Percentiles rank a stretch among this genome's conserved stretches.
Evolutionary conservation across 64 coral and sea anemone species (phyloP).

Genomic region (Dendronephthya gigantea): DNA sequence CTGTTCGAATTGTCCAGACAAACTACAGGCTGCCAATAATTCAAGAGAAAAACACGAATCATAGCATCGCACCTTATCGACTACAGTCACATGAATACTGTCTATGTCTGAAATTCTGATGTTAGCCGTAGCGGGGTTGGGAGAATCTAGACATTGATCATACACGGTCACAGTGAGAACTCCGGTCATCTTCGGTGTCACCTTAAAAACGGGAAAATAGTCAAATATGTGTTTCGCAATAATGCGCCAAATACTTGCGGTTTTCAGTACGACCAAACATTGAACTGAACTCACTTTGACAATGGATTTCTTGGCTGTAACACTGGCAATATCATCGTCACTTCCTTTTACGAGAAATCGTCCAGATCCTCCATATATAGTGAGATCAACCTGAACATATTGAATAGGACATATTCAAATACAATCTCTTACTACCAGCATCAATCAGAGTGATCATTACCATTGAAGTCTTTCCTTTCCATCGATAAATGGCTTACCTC

Average conservation of each 20-base stretch:
- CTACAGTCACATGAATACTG: slow-evolving; percentile 64
- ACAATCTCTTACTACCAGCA: too few species aligned
- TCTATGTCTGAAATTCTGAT: slow-evolving; percentile 80
- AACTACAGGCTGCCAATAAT: neutral
- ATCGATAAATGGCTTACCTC: too few species aligned
- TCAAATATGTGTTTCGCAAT: neutral
- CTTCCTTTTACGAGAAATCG: slow-evolving; percentile 63
- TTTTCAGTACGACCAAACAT: neutral
- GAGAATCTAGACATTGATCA: slow-evolving; percentile 84
- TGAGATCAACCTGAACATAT: slow-evolving; percentile 23
- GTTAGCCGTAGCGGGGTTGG: slow-evolving; percentile 56
- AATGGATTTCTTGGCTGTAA: neutral
- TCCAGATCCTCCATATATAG: slow-evolving; percentile 55
- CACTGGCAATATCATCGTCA: slow-evolving; percentile 33
- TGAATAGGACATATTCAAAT: too few species aligned
- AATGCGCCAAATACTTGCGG: neutral
- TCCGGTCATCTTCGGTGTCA: slow-evolving; percentile 60
- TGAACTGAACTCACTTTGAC: slow-evolving; percentile 28
- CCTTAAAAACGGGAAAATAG: slow-evolving; percentile 25
- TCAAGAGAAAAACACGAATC: neutral
- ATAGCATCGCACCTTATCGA: slow-evolving; percentile 60
- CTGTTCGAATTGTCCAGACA: too few species aligned
- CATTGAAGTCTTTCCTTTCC: too few species aligned
- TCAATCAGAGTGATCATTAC: too few species aligned
- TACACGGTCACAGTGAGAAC: slow-evolving; percentile 66